Base-by-base conservation (phyloP, 2,797 vertebrate genomes). In the Mionectes olivaceus region DNA sequence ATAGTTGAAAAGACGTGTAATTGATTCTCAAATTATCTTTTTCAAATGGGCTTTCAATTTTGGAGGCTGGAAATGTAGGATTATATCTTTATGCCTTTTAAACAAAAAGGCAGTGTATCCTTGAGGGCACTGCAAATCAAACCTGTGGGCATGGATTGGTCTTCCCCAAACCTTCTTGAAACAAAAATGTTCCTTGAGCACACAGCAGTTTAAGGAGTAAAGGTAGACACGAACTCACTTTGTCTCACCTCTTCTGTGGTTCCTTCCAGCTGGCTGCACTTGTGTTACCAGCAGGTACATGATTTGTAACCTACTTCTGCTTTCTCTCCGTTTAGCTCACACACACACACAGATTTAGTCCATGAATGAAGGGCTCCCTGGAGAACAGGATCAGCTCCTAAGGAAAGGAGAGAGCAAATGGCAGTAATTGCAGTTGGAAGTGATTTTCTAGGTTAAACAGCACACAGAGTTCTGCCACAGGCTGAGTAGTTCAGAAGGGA, bases 371-470 rank as follows among this genome's bases (percentile, higher is more conserved):
- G 44, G 4, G 52, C 19, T 81, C 69, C 63, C 73, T 27, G 44
- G 76, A 82, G 84, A 88, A 47, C 0, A 44, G 84, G 57, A 21
- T 55, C 7, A 1, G 32, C 65, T 95, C 44, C 0, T 4, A 65
- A 79, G 82, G 79, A 92, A 81, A 44, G 4, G 24, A 4, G 43
- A 10, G 56, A 79, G 71, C 59, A 83, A 93, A 89, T 1, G 10
- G 50, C 59, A 65, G 43, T 87, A 92, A 93, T 89, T 94, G 90
- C 79, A 80, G 23, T 44, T 89, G n/a, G 43, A 69, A 78, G 46
- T 77, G 1, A 64, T 83, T 92, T 87, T 83, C 47, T 57, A 18
- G 56, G 33, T 77, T 94, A 77, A 95, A 61, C 71, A 75, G 53
- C 7, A 1, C 30, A 32, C 5, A 57, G 32, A 46, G 67, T 93